Conservation (phyloP, 2,113 vertebrate species). For the Nematolebias whitei region DNA sequence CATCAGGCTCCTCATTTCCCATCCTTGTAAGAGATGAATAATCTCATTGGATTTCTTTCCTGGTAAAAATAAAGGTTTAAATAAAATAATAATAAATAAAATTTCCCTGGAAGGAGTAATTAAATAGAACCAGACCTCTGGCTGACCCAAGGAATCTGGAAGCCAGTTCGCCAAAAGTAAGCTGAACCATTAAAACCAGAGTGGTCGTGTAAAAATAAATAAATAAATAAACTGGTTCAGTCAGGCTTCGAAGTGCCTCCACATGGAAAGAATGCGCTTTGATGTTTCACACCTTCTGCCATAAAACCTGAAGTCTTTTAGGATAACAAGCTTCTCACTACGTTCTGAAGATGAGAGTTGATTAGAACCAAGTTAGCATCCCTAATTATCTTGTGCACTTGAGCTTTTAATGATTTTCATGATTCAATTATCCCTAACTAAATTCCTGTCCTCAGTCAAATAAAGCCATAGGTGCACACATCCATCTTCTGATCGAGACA, state of each 20-base stretch:
- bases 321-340: constrained; percentile 45
- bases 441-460: constrained; percentile 81
- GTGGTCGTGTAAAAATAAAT: constrained; percentile 53
- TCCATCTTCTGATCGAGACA: constrained; percentile 77
- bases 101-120: constrained; percentile 68
- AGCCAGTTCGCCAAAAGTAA: constrained; percentile 63
- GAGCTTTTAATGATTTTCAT: constrained; percentile 77
- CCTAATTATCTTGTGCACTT: constrained; percentile 72
- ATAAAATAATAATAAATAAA: too few species aligned
- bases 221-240: constrained; percentile 55
- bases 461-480: constrained; percentile 68
- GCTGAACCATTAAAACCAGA: constrained; percentile 48
- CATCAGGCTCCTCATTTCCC: constrained; percentile 70
- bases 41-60: too few species aligned
- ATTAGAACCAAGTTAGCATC: constrained; percentile 70
- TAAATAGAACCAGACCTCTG: constrained; percentile 67
- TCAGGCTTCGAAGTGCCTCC: constrained; percentile 25
- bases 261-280: constrained; percentile 6
- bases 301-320: constrained; percentile 17
- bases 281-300: constrained; percentile 22
- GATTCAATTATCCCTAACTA: constrained; percentile 74
- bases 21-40: too few species aligned
- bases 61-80: too few species aligned
- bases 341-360: constrained; percentile 51
- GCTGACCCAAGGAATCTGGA: constrained; percentile 58